Evolutionary conservation across 2,888 invertebrate species (phyloP), one percentile per base, ranked within the genome.

Genomic region (Eurois occulta): DNA sequence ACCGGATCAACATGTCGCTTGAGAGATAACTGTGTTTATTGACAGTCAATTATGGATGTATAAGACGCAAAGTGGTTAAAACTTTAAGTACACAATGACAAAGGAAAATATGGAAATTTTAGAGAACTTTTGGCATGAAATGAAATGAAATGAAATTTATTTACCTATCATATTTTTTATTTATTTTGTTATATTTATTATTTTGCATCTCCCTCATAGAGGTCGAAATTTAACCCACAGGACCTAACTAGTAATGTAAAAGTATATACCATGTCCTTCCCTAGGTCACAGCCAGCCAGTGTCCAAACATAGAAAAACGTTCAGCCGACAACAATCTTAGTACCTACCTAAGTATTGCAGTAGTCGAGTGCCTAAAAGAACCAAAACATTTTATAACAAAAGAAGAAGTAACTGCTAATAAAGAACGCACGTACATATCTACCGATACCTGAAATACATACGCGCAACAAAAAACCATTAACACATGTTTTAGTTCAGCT

Each of bases 21-120:
- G 7, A 32, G 28, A 71, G 35, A 52, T 78, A 72, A 78, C 84
- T 86, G 83, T 72, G 32, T 35, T 72, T 75, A 60, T 28, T 76
- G 65, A 43, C 48, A 13, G 43, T 7, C 35, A 73, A 74, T 43
- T 21, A 41, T 48, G 0, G 16, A 24, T 58, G 18, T 60, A 41
- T 21, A 32, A 21, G 3, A 21, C 16, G 21, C 5, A 60, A 41
- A 38, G 4, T 0, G 35, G 16, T 11, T 55, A 4, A 60, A 32
- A 60, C 28, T 60, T 32, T 16, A 10, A 18, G n/a, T 21, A 28
- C 0, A 24, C 18, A n/a, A 43, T 3, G 28, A 21, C 28, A 35
- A 38, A 24, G 21, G 5, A 41, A 41, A 60, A 48, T n/a, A n/a
- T 41, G 1, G 13, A 75, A 35, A 60, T 18, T 32, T 6, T 11